Percentiles rank a stretch among this genome's conserved stretches.
These are phyloP conservation scores for Calliopum simillimum DNA, from an alignment of 2,888 invertebrate species.

Conservation along the genomic window DNA sequence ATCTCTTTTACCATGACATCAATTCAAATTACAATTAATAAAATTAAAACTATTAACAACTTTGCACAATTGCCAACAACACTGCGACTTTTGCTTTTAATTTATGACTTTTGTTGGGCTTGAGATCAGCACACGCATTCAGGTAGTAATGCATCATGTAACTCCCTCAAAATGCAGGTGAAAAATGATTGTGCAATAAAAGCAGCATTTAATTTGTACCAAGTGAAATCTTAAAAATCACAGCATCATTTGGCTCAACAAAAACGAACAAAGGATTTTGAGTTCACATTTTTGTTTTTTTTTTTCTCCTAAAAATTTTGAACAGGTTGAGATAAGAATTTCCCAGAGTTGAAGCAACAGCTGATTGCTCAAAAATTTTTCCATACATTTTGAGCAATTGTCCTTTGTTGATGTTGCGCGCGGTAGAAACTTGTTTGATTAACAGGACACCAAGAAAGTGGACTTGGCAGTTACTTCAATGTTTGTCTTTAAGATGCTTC, in stretches of 20 bases:
- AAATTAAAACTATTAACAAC: constrained; percentile 15
- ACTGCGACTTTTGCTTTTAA: neutral
- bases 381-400: constrained; percentile 30
- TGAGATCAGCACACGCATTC: constrained; percentile 32
- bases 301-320: no score
- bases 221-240: neutral
- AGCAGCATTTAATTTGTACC: neutral
- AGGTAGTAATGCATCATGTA: neutral
- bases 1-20: neutral
- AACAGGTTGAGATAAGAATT: no score
- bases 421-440: constrained; percentile 26
- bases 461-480: neutral
- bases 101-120: constrained; percentile 19
- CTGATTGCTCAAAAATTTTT: constrained; percentile 44
- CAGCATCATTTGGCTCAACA: no score
- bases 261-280: no score
- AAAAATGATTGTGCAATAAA: constrained; percentile 29
- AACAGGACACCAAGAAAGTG: constrained; percentile 34
- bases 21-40: constrained; percentile 2
- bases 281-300: no score
- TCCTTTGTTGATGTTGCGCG: neutral
- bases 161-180: constrained; percentile 19
- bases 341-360: constrained; percentile 34
- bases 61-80: constrained; percentile 14
- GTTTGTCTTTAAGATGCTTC: neutral